phyloP scores from a whole-genome alignment of 2,113 vertebrate genomes.

The Sturnus vulgaris region DNA sequence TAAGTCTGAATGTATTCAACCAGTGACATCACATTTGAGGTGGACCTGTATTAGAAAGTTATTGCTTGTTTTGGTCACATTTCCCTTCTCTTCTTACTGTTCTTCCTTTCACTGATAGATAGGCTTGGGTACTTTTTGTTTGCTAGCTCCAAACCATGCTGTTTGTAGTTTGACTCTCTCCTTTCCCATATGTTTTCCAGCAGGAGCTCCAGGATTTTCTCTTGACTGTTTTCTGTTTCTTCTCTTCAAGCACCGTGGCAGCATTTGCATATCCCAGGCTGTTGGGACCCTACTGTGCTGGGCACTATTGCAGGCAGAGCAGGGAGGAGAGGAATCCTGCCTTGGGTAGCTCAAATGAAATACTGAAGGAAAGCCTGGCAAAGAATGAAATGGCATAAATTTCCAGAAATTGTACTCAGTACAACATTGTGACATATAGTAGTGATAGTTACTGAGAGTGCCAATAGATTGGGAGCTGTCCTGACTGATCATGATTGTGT shows the following conservation, averaged over 20 bases:
- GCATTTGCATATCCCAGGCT: not conserved
- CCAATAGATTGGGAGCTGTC: not conserved
- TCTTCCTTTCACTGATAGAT: not conserved
- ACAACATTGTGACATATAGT: not conserved
- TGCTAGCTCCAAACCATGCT: not conserved
- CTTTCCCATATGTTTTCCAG: not conserved
- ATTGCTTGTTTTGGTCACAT: not conserved
- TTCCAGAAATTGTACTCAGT: not conserved
- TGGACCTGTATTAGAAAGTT: not conserved
- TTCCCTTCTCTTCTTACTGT: not conserved
- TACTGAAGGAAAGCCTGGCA: not conserved
- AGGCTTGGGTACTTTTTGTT: not conserved
- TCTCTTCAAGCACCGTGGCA: not conserved
- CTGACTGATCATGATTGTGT: not conserved
- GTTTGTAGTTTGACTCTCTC: not conserved
- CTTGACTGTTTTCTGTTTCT: not conserved
- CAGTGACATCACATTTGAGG: fast-evolving
- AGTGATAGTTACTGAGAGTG: not conserved
- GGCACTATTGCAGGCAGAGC: not conserved
- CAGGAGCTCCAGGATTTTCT: not conserved
- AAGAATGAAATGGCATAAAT: not conserved
- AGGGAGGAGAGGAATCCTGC: not conserved
- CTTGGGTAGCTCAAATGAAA: not conserved
- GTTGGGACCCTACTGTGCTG: not conserved
- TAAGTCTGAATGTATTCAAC: not conserved